Evolutionary conservation across 2,797 vertebrate species (phyloP).

Genomic region (Melanotaenia trifasciata): DNA sequence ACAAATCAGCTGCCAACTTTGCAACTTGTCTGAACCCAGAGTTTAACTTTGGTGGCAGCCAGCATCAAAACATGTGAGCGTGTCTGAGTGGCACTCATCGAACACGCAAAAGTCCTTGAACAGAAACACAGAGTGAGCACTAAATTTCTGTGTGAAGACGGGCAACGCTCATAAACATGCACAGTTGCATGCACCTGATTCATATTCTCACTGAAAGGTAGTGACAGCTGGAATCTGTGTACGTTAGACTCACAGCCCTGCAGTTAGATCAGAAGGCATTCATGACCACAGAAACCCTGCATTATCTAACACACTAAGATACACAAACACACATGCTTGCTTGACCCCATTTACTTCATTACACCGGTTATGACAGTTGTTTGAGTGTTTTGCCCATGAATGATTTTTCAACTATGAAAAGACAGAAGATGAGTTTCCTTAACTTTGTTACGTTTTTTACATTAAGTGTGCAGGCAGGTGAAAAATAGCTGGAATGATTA

Average conservation of each 20-base stretch:
- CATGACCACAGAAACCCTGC: constrained; percentile 21
- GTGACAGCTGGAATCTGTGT: constrained; percentile 63
- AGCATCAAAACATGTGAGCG: constrained; percentile 1
- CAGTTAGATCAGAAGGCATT: constrained; percentile 46
- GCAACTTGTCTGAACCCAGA: not conserved
- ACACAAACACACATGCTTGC: constrained; percentile 6
- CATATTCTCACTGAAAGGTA: constrained; percentile 52
- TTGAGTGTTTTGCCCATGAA: constrained; percentile 8
- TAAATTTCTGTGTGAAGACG: constrained; percentile 9
- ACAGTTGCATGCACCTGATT: constrained; percentile 52
- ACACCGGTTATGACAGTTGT: constrained; percentile 35
- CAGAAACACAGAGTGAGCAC: not conserved
- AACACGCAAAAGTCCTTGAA: not conserved
- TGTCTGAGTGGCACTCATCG: constrained; percentile 10
- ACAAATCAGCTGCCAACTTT: not conserved
- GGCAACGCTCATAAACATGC: constrained; percentile 28
- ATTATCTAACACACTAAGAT: constrained; percentile 20
- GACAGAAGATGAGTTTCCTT: not conserved
- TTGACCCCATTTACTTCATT: constrained; percentile 52
- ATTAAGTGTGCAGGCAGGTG: not conserved
- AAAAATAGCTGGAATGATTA: constrained; percentile 2
- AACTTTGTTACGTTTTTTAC: not conserved
- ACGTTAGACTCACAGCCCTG: constrained; percentile 60
- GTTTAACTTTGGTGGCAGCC: constrained; percentile 12
- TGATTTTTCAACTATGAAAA: constrained; percentile 1